Base-by-base conservation (phyloP, 2,113 vertebrate species). In the Arizona elegans region DNA sequence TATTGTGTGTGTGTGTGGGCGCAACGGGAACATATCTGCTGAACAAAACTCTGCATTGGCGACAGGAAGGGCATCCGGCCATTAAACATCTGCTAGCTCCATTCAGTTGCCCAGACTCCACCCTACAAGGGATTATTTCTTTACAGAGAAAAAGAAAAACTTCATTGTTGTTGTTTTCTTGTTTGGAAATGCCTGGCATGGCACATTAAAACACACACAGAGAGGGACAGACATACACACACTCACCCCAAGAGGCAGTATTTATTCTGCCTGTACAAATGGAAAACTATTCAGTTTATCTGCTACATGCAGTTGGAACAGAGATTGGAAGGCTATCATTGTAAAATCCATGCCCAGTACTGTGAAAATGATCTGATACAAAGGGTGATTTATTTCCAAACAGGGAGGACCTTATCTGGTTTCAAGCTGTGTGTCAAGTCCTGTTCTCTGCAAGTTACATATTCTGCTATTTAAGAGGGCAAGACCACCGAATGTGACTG, bases 131-230 rank as follows among this genome's bases (percentile, higher is more conserved):
- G 53, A 12, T 53, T 53, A 12, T 38, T 38, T 81, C n/a, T 6
- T 86, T 87, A 55, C 81, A 91, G 52, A 17, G 43, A 53, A 92
- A 56, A 65, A 93, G 59, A 87, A 87, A 94, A 29, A 87, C 89
- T 90, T 59, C 54, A n/a, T 33, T 1, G 62, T 62, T 65, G 10
- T 70, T 75, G 47, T 94, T 92, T 90, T 81, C 38, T 85, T 8
- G 8, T 23, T 91, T 52, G 91, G 90, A 10, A 7, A 92, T 90
- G 38, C 95, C 92, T 91, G 17, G 65, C 91, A 62, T 92, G 81
- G 85, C 47, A 55, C 23, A 29, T 29, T 92, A 52, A 53, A 24
- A 53, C 13, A 9, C 26, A 29, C 24, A 62, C 52, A 53, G 10
- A 53, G 11, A 53, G 11, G 13, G 2, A 52, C 8, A 52, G 1